phyloP scores from a whole-genome alignment of 1,140 invertebrate genomes.

The Ceratina japonica region DNA sequence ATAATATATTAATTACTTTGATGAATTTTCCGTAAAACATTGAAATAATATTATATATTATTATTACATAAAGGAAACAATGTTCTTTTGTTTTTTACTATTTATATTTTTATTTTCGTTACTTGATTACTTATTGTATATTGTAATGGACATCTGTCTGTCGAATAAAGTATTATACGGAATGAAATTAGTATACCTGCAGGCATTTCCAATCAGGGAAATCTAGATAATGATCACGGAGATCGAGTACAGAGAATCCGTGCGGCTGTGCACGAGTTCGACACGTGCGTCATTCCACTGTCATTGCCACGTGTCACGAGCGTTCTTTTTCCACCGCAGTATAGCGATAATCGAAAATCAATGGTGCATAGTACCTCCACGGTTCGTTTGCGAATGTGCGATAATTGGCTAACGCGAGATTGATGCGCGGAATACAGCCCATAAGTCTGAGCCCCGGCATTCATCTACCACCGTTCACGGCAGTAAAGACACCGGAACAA shows the following conservation, averaged over 20 bases:
- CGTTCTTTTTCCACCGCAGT: slow-evolving; percentile 7
- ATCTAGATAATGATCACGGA: too few species aligned
- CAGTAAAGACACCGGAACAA: not conserved
- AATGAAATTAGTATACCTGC: not conserved
- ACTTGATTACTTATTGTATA: too few species aligned
- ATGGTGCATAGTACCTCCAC: slow-evolving; percentile 31
- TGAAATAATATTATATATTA: too few species aligned
- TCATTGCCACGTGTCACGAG: not conserved
- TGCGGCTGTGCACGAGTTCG: not conserved
- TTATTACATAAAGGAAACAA: too few species aligned
- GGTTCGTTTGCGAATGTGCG: slow-evolving; percentile 5
- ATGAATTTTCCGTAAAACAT: too few species aligned
- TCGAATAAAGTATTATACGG: too few species aligned
- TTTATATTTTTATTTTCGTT: too few species aligned
- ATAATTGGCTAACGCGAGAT: slow-evolving; percentile 32
- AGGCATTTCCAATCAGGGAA: too few species aligned
- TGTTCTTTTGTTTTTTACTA: too few species aligned
- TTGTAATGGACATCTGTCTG: too few species aligned
- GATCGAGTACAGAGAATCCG: too few species aligned
- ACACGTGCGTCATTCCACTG: not conserved
- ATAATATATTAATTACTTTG: too few species aligned
- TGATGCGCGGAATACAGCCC: slow-evolving; percentile 8
- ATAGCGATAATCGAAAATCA: slow-evolving; percentile 36
- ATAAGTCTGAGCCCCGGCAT: slow-evolving; percentile 4
- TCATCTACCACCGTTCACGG: not conserved